Evolutionary conservation across 2,797 vertebrate species (phyloP).

Genomic region (Ispidina picta): DNA sequence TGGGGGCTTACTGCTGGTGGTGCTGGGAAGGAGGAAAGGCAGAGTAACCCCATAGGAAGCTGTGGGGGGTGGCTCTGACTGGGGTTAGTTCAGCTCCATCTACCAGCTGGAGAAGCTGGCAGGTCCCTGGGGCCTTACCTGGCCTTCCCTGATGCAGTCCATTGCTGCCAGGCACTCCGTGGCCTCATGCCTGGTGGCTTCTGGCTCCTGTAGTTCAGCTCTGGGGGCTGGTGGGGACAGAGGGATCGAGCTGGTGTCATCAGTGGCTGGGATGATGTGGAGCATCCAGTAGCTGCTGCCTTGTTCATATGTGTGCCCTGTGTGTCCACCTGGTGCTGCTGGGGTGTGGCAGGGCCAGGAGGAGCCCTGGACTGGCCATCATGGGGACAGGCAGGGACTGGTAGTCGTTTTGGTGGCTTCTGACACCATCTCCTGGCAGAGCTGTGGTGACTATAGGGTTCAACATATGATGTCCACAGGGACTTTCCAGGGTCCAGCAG

Average conservation of each 20-base stretch:
- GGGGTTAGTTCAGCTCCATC: not conserved
- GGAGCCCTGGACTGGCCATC: accelerated
- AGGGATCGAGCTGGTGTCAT: not conserved
- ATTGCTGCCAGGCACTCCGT: accelerated
- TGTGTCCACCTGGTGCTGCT: not conserved
- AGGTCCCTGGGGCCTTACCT: not conserved
- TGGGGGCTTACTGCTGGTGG: accelerated
- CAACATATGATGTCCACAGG: accelerated
- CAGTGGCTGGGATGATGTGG: not conserved
- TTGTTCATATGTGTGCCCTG: not conserved
- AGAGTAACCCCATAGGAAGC: not conserved
- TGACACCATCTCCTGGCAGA: not conserved
- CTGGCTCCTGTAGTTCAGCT: accelerated
- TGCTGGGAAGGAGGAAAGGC: not conserved
- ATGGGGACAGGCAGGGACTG: accelerated
- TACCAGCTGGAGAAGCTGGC: not conserved
- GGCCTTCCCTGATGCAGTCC: not conserved
- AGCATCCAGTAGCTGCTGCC: not conserved
- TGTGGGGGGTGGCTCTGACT: not conserved
- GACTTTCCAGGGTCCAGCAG: not conserved
- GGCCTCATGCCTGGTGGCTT: not conserved
- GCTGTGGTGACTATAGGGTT: not conserved
- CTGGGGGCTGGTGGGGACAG: not conserved
- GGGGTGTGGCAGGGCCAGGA: not conserved
- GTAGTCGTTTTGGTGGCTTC: not conserved